Percentiles rank a stretch among this genome's conserved stretches.
Conservation (phyloP, 2,113 vertebrate genomes). For the Lepisosteus oculatus region DNA sequence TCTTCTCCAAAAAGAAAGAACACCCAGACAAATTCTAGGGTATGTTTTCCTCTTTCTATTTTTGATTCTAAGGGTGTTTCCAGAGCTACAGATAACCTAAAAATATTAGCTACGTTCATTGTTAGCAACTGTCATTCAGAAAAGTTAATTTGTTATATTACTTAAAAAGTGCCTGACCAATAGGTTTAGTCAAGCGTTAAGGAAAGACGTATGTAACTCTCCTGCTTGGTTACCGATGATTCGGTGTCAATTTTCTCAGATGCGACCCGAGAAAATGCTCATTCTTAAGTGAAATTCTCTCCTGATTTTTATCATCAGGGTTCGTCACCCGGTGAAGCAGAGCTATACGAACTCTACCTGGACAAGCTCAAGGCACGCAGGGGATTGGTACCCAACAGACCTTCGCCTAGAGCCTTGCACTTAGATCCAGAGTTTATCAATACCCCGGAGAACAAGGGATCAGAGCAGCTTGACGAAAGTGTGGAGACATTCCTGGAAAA, state of each 20-base stretch:
- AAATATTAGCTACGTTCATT: too few species aligned
- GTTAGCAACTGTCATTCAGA: too few species aligned
- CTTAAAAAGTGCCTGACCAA: too few species aligned
- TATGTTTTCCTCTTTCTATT: slow-evolving; percentile 23
- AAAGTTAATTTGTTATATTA: too few species aligned
- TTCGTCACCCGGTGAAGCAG: slow-evolving; percentile 41
- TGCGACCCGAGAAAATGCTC: too few species aligned
- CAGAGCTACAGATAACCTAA: too few species aligned
- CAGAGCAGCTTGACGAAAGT: slow-evolving; percentile 50
- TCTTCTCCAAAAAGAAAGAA: slow-evolving; percentile 65
- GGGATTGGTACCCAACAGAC: slow-evolving; percentile 34
- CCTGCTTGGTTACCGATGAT: too few species aligned
- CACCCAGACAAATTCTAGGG: slow-evolving; percentile 45
- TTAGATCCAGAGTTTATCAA: slow-evolving; percentile 54
- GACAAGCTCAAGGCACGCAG: slow-evolving; percentile 51
- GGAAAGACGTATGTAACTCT: too few species aligned
- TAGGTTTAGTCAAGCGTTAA: too few species aligned
- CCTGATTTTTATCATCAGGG: slow-evolving; percentile 37
- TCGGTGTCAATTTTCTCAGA: too few species aligned
- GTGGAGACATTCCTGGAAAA: slow-evolving; percentile 58
- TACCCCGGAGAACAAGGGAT: slow-evolving; percentile 40
- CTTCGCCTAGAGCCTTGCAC: slow-evolving; percentile 59
- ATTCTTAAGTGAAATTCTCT: too few species aligned
- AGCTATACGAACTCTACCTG: slow-evolving; percentile 57
- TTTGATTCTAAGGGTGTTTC: too few species aligned